These are phyloP conservation scores for Speoplatyrhinus poulsoni DNA, from an alignment of 2,113 vertebrate species.

Conservation along the genomic window DNA sequence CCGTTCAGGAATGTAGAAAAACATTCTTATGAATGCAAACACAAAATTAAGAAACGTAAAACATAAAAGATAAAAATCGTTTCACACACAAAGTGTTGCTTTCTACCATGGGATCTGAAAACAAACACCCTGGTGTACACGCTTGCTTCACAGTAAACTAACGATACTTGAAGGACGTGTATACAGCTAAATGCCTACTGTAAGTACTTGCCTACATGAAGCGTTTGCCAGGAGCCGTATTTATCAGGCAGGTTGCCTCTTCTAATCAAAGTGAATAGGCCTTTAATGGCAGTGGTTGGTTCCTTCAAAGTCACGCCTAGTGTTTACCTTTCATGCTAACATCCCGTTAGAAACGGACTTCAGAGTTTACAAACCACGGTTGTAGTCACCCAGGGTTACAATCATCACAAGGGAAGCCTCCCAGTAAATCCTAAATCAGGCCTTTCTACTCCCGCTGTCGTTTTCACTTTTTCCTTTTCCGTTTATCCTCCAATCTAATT, in stretches of 20 bases:
- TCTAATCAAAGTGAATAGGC: slow-evolving; percentile 52
- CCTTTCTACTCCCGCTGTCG: not conserved
- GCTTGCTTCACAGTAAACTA: not conserved
- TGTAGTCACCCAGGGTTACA: slow-evolving; percentile 32
- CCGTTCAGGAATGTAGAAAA: slow-evolving; percentile 19
- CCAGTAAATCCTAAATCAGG: not conserved
- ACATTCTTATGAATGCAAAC: slow-evolving; percentile 34
- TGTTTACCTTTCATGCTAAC: slow-evolving; percentile 60
- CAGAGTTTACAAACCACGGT: slow-evolving; percentile 31
- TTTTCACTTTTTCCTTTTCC: not conserved
- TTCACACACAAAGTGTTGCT: no score
- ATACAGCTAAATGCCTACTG: not conserved
- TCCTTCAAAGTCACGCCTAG: slow-evolving; percentile 36
- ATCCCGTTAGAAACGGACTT: slow-evolving; percentile 45
- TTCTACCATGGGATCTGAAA: slow-evolving; percentile 16
- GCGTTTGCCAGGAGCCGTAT: slow-evolving; percentile 31
- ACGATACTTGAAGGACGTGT: slow-evolving; percentile 4
- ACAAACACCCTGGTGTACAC: slow-evolving; percentile 16
- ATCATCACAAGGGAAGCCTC: slow-evolving; percentile 24
- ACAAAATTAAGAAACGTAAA: no score
- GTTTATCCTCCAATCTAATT: not conserved
- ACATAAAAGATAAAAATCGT: no score
- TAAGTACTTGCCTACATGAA: not conserved
- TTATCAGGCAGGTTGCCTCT: slow-evolving; percentile 41
- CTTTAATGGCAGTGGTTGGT: slow-evolving; percentile 51